Conservation (phyloP, 2,113 vertebrate genomes). For the Mobula birostris region DNA sequence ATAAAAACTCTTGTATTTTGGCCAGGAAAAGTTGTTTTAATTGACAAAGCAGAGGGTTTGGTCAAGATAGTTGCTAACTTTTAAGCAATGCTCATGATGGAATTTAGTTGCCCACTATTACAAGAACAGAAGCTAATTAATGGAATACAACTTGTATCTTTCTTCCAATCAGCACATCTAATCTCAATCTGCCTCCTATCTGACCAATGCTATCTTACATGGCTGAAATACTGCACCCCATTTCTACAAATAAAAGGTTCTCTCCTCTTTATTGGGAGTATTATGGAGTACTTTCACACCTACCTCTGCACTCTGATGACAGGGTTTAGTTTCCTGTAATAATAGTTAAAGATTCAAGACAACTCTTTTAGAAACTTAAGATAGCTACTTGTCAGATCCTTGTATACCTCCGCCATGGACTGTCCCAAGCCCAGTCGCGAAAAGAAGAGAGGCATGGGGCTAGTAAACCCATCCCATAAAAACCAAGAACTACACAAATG, state of each 20-base stretch:
- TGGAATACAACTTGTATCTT: neutral
- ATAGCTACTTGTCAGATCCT: no score
- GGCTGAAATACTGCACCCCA: neutral
- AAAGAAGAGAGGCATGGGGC: no score
- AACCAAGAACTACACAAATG: no score
- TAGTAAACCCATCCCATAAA: no score
- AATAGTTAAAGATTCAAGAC: no score
- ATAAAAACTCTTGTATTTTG: no score
- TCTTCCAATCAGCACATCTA: neutral
- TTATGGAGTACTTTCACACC: no score
- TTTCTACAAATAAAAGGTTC: neutral
- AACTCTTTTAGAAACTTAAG: no score
- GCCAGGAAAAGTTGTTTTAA: neutral
- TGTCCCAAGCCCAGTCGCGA: no score
- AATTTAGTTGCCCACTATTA: neutral
- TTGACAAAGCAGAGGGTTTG: neutral
- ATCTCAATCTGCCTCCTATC: neutral
- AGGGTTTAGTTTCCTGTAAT: neutral
- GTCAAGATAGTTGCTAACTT: neutral
- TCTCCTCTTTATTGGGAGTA: neutral
- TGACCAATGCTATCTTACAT: neutral
- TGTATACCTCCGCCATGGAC: no score
- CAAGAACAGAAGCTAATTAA: neutral
- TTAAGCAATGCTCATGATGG: neutral
- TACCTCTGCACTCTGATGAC: neutral